These are phyloP conservation scores for Erythrocercus mccallii DNA, from an alignment of 2,113 vertebrate genomes.

Conservation along the genomic window DNA sequence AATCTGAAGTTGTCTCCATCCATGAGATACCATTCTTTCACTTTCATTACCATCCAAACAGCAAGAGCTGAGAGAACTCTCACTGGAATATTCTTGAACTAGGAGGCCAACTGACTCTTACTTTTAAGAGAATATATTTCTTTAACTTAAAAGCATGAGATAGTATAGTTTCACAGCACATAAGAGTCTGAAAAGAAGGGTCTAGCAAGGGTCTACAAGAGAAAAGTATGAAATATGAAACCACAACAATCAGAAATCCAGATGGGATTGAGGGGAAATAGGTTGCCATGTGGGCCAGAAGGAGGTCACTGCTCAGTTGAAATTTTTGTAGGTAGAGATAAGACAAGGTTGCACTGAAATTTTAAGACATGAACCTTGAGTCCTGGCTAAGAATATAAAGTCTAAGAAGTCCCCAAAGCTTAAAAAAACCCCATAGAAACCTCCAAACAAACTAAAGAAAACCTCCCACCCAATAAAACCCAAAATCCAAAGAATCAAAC, in stretches of 20 bases:
- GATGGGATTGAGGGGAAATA: neutral
- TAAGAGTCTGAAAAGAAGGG: neutral
- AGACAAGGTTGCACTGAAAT: neutral
- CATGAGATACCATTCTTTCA: neutral
- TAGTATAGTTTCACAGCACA: neutral
- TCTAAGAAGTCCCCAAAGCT: neutral
- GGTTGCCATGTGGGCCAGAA: neutral
- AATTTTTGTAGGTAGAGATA: neutral
- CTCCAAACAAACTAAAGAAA: neutral
- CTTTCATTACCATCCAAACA: neutral
- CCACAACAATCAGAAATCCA: neutral
- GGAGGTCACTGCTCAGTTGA: neutral
- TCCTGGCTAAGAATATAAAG: neutral
- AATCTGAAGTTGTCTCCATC: neutral
- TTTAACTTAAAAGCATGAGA: neutral
- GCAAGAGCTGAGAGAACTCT: neutral
- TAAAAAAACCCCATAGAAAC: neutral
- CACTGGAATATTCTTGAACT: neutral
- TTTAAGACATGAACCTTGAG: neutral
- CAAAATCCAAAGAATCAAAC: neutral
- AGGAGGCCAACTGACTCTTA: neutral
- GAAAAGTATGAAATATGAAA: neutral
- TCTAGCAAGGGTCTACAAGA: neutral
- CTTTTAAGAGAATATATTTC: neutral
- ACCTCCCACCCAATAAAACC: rapidly evolving